Conservation (phyloP, 2,797 vertebrate species). For the Crypturellus tataupa region DNA sequence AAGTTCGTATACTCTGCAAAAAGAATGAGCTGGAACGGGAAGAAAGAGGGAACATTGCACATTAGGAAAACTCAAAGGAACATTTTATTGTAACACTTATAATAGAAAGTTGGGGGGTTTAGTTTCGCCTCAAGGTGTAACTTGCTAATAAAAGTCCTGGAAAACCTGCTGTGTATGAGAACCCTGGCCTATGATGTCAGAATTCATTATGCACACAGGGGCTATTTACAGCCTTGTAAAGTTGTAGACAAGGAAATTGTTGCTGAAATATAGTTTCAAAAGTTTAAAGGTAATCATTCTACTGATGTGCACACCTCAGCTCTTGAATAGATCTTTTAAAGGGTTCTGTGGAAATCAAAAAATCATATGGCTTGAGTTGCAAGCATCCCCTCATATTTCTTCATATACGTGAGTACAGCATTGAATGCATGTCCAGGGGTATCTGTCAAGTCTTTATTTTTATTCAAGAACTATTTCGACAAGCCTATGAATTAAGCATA, state of each 20-base stretch:
- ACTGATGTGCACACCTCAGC: slow-evolving; percentile 40
- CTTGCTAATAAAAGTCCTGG: slow-evolving; percentile 75
- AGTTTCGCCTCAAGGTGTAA: slow-evolving; percentile 76
- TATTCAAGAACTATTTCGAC: not conserved
- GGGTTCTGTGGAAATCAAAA: not conserved
- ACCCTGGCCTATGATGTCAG: slow-evolving; percentile 81
- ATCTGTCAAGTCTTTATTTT: not conserved
- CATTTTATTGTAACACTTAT: slow-evolving; percentile 76
- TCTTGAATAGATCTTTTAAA: slow-evolving; percentile 48
- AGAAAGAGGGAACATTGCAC: slow-evolving; percentile 60
- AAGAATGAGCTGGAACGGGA: slow-evolving; percentile 76
- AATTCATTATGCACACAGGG: slow-evolving; percentile 78
- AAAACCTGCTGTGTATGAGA: slow-evolving; percentile 71
- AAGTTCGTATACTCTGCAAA: not conserved
- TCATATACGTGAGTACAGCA: not conserved
- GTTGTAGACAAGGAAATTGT: slow-evolving; percentile 82
- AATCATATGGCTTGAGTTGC: not conserved
- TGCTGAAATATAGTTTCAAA: slow-evolving; percentile 75
- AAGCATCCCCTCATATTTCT: slow-evolving; percentile 12
- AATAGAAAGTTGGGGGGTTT: slow-evolving; percentile 66
- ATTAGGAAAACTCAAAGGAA: slow-evolving; percentile 71
- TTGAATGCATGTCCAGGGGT: not conserved
- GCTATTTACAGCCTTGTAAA: slow-evolving; percentile 80
- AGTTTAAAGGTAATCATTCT: slow-evolving; percentile 74
- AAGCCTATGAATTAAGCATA: not conserved